Evolutionary conservation across 1,140 invertebrate genomes (phyloP), one percentile per base, ranked within the genome.

Genomic region (Cataglyphis hispanica): DNA sequence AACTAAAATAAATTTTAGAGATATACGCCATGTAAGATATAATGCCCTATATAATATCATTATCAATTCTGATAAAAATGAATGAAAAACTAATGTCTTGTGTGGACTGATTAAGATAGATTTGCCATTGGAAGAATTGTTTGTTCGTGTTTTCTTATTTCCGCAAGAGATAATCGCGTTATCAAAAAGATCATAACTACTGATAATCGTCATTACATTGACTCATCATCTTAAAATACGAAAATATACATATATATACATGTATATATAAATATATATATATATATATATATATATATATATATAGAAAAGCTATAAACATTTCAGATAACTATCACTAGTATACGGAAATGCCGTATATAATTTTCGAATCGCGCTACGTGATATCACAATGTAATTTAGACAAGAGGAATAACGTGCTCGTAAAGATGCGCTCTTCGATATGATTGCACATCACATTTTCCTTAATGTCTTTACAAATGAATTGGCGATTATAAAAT

Each of bases 391-490:
- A 40, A n/a, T 67, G 46, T 72, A 72, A 83, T 60, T 60, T 72
- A 72, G 53, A 67, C 63, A 67, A 53, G 22, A 74, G 67, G 37
- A 37, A 61, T 81, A 81, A 61, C 67, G 37, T n/a, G 13, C 78
- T 74, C 78, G 13, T 83, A 83, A 74, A 83, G 78, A 83, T 83
- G 61, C 53, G 53, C 13, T 22, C 11, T 34, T 16, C 31, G 67
- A 83, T 60, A 74, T 50, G 53, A 60, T 22, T 34, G 67, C 37
- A 34, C 50, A 60, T 61, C 70, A 46, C 78, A 50, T 83, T 74
- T 60, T 83, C 78, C 67, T 83, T 83, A 74, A 83, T 74, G 67
- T 67, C 27, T 46, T 83, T 2, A 46, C 53, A 83, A 60, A 83
- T 74, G 56, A 74, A 83, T 83, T 83, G 37, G 37, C 25, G 22